Conservation (phyloP, 2,797 vertebrate species). For the Xiphophorus birchmanni region DNA sequence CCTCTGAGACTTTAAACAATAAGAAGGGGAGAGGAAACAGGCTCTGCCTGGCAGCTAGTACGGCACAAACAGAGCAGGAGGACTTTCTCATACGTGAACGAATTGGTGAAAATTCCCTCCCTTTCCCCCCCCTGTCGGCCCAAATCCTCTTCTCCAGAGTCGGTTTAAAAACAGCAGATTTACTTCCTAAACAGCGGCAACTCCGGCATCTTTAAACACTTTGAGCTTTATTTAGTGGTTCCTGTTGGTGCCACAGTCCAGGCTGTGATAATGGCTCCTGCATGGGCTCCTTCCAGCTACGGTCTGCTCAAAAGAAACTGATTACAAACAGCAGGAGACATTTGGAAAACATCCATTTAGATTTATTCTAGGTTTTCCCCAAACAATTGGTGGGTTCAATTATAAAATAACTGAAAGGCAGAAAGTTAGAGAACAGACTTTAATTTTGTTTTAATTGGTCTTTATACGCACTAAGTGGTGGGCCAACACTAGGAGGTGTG, state of each 20-base stretch:
- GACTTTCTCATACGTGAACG: conserved; percentile 55
- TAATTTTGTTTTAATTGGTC: background rate
- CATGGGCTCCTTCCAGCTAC: conserved; percentile 26
- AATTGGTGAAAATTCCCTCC: conserved; percentile 46
- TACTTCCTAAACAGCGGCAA: conserved; percentile 73
- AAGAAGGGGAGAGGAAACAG: conserved; percentile 58
- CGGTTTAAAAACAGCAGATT: conserved; percentile 58
- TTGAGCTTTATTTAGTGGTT: conserved; percentile 56
- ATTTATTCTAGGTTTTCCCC: background rate
- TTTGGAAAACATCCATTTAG: conserved; percentile 8
- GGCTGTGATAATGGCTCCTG: conserved; percentile 47
- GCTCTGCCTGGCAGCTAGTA: conserved; percentile 65
- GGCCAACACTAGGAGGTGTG: background rate
- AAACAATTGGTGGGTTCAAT: background rate
- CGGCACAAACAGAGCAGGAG: conserved; percentile 66
- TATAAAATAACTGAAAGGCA: background rate
- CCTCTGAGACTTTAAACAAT: conserved; percentile 72
- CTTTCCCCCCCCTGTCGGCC: conserved; percentile 32
- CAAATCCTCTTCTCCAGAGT: conserved; percentile 58
- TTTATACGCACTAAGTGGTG: background rate
- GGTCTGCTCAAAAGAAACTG: conserved; percentile 30
- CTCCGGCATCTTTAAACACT: conserved; percentile 76
- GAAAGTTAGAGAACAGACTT: background rate
- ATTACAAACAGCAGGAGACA: conserved; percentile 10
- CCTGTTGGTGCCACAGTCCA: conserved; percentile 58